Base-by-base conservation (phyloP, 2,113 vertebrate genomes). In the Dasypus novemcinctus region DNA sequence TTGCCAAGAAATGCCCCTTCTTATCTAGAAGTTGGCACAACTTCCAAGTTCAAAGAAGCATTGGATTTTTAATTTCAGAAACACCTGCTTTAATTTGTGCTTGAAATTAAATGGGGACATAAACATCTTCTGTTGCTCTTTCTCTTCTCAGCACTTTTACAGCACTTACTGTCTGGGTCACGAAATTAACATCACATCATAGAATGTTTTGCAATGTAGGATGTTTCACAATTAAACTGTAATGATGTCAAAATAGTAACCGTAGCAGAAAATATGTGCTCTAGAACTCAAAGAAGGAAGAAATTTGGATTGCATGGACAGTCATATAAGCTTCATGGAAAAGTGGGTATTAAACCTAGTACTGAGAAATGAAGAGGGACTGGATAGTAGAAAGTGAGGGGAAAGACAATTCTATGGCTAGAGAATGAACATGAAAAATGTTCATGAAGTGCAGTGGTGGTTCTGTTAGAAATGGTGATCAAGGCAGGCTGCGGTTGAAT, bases 71-170 rank as follows among this genome's bases (percentile, higher is more conserved):
- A 20, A 92, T 86, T 57, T 38, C 57, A 83, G 54, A 94, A 95
- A 93, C 46, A 63, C 91, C 57, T 92, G 84, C 49, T 96, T 94
- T 87, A 88, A 84, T 74, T 66, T 95, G 69, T 82, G 46, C 57
- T 96, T 71, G 43, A 93, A 97, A 90, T 85, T 93, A 87, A 86
- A 78, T 88, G 63, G 49, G 25, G 82, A 63, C 27, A 49, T 92
- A 90, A 92, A 64, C 14, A 78, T 90, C 64, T 95, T 83, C 69
- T 63, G 82, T 38, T 84, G 38, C 71, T 86, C 54, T 88, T 78
- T n/a, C 29, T 66, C 72, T 88, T 88, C 21, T 75, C 13, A 2
- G 11, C 11, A 59, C 33, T 64, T 82, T 68, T 74, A 17, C 2
- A 86, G n/a, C 23, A 46, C 4, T 86, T 95, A 64, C 23, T 43